phyloP scores from a whole-genome alignment of 2,113 vertebrate genomes.

The Laterallus jamaicensis region DNA sequence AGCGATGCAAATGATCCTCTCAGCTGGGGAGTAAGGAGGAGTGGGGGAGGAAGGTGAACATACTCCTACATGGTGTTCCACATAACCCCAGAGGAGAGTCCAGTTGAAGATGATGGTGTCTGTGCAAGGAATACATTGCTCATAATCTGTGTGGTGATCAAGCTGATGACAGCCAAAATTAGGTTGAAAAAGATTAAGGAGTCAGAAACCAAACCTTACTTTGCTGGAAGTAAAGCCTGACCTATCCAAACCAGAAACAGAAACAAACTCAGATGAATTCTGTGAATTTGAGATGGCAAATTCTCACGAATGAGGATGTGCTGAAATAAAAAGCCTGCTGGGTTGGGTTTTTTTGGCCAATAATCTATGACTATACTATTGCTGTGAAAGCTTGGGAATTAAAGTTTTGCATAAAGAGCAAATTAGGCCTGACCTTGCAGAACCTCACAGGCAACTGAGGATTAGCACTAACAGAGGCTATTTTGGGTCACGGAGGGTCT shows the following conservation, averaged over 20 bases:
- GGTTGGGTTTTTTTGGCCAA: neutral
- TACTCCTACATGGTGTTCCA: too few species aligned
- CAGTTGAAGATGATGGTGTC: neutral
- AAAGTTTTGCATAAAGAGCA: neutral
- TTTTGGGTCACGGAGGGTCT: slow-evolving; percentile 13
- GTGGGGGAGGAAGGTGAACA: neutral
- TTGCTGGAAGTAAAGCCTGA: neutral
- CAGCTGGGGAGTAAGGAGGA: neutral
- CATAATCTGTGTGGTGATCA: neutral
- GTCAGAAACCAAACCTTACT: neutral
- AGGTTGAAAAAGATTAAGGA: neutral
- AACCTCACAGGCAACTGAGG: neutral
- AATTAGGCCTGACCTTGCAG: neutral
- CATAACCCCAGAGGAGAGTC: neutral
- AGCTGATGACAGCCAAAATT: neutral
- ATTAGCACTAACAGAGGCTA: slow-evolving; percentile 7
- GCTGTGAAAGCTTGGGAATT: neutral
- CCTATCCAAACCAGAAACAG: neutral
- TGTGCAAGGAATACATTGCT: neutral
- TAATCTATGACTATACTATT: neutral
- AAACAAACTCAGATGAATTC: neutral
- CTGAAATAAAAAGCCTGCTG: neutral
- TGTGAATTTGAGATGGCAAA: neutral
- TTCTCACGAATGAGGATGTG: neutral
- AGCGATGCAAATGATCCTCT: neutral